Percentiles rank a stretch among this genome's conserved stretches.
Conservation (phyloP, 2,888 invertebrate genomes). For the Dolichomitus sp. region DNA sequence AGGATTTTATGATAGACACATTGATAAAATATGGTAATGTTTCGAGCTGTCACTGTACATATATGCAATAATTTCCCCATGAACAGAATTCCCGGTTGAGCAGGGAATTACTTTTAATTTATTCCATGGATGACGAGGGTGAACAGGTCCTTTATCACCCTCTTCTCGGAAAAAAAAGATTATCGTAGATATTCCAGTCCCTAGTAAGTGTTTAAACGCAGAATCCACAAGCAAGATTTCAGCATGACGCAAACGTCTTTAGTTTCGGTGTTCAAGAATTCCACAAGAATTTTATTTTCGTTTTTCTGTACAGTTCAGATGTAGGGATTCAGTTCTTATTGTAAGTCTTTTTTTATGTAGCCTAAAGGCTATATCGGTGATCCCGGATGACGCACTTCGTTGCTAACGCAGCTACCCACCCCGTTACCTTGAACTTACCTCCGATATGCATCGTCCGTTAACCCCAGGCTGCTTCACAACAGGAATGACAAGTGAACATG, state of each 20-base stretch:
- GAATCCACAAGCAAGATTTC: constrained; percentile 41
- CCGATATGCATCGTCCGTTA: constrained; percentile 25
- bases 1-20: not conserved
- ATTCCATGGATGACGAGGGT: constrained; percentile 62
- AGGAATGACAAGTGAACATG: not conserved
- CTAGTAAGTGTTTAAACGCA: constrained; percentile 48
- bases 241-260: not conserved
- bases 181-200: constrained; percentile 29
- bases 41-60: not conserved
- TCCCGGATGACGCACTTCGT: constrained; percentile 6
- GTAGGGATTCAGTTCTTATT: constrained; percentile 27
- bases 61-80: not conserved
- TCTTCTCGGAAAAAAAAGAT: constrained; percentile 20
- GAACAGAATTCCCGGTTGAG: not conserved
- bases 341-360: constrained; percentile 18
- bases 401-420: not conserved
- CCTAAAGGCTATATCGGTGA: constrained; percentile 4
- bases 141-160: constrained; percentile 60
- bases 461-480: constrained; percentile 4
- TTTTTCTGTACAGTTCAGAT: constrained; percentile 20
- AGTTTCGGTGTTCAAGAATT: constrained; percentile 43
- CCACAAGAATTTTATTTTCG: constrained; percentile 5
- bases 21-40: not conserved
- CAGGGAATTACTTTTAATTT: constrained; percentile 27
- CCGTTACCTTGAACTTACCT: constrained; percentile 31